Base-by-base conservation (phyloP, 1,140 invertebrate species). In the Diuraphis noxia region DNA sequence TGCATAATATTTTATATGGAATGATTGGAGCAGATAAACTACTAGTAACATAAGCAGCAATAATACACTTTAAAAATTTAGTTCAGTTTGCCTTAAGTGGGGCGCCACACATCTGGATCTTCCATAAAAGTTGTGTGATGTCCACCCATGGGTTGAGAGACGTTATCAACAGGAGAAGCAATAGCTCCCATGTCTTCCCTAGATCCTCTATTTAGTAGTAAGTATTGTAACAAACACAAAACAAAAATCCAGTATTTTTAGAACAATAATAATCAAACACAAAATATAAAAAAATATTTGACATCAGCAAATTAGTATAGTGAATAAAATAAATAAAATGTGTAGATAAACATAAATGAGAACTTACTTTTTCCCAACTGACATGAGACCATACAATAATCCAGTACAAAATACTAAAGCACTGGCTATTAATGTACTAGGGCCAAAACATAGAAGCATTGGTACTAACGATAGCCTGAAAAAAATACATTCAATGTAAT, bases 321-420 rank as follows among this genome's bases (percentile, higher is more conserved):
- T 43, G 5, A 77, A 13, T 46, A 34, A 89, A 77, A 13, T 46
- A 34, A 89, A 89, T 46, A 46, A 88, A 46, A 43, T 25, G 17
- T 30, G 38, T 49, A 38, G 23, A 17, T 79, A 49, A 17, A 52
- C 2, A 10, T 91, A 92, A 87, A 91, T 88, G 81, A 88, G 43
- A 93, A 96, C 97, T 96, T 94, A 98, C 97, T 98, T 98, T 94
- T 96, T 97, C 91, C 97, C 97, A 92, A 99, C 95, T 46, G 98
- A 96, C 97, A 99, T 98, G 95, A 99, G 95, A 93, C 98, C 98
- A 94, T 99, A 99, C 72, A 99, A 95, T 91, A 97, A 95, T 79
- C 98, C 98, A 87, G 97, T 97, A 30, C 94, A 95, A 94, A 99
- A 97, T 93, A 99, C 97, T 56, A 98, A 94, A 52, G 97, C 97